Conservation (phyloP, 2,888 invertebrate species). For the Microctonus hyperodae region DNA sequence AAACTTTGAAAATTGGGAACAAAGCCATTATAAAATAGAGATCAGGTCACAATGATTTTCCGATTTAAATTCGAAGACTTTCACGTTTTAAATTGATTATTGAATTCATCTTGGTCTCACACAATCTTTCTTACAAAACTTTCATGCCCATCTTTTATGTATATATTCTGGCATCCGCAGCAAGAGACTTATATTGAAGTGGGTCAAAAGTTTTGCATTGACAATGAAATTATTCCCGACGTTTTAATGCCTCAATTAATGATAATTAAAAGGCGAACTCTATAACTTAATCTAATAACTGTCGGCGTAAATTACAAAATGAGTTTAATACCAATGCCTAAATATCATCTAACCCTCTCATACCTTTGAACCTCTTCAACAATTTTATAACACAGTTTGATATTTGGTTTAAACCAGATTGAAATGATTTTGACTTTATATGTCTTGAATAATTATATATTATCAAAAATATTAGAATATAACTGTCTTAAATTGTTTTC, state of each 20-base stretch:
- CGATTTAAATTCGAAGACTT: neutral
- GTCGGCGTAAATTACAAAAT: slow-evolving; percentile 13
- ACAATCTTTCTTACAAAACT: neutral
- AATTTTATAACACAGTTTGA: neutral
- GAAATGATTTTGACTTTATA: neutral
- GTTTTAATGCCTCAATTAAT: slow-evolving; percentile 20
- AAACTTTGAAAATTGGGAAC: neutral
- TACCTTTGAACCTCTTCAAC: neutral
- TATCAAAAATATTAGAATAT: neutral
- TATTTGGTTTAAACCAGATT: neutral
- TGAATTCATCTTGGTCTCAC: neutral
- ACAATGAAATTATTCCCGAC: slow-evolving; percentile 22
- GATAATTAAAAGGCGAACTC: slow-evolving; percentile 29
- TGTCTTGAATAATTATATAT: neutral
- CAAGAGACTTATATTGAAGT: slow-evolving; percentile 10
- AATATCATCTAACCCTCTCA: slow-evolving; percentile 5
- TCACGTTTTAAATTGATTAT: slow-evolving; percentile 15
- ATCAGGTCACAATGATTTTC: neutral
- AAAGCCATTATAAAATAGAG: neutral
- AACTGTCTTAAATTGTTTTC: neutral
- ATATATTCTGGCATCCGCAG: neutral
- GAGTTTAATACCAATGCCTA: slow-evolving; percentile 10
- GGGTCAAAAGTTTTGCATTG: slow-evolving; percentile 28
- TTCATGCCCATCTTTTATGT: neutral
- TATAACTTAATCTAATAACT: slow-evolving; percentile 26